These are phyloP conservation scores for Tribolium freemani DNA, from an alignment of 2,888 invertebrate species.

Conservation along the genomic window DNA sequence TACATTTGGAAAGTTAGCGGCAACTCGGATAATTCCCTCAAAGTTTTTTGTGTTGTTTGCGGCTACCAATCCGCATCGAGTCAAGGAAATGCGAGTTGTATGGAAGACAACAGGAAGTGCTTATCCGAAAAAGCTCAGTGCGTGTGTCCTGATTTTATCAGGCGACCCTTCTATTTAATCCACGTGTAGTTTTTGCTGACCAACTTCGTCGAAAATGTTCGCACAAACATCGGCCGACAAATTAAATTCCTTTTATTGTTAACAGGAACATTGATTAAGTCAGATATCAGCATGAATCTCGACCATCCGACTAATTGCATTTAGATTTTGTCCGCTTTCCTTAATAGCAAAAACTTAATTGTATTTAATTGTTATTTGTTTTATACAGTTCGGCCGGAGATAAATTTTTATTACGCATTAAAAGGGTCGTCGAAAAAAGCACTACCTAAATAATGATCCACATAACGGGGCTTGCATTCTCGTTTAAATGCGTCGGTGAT, in stretches of 20 bases:
- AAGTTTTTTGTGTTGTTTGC: constrained; percentile 24
- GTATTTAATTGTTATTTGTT: neutral
- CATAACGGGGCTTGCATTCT: constrained; percentile 15
- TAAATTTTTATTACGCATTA: constrained; percentile 14
- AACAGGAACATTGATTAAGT: constrained; percentile 38
- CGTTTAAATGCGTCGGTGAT: constrained; percentile 24
- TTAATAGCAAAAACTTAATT: constrained; percentile 17
- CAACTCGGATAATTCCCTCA: constrained; percentile 3
- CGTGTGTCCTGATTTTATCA: constrained; percentile 39
- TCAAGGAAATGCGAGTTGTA: constrained; percentile 33
- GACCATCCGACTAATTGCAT: constrained; percentile 27
- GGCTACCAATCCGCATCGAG: constrained; percentile 26
- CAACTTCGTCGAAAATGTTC: constrained; percentile 30
- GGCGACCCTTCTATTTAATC: constrained; percentile 39
- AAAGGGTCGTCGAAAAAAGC: constrained; percentile 6
- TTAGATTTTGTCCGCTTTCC: constrained; percentile 21
- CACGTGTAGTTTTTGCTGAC: constrained; percentile 41
- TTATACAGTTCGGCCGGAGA: neutral
- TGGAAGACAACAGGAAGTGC: constrained; percentile 36
- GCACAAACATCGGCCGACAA: constrained; percentile 36
- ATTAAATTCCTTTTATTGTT: constrained; percentile 45
- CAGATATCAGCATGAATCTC: constrained; percentile 23
- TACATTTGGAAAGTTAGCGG: constrained; percentile 8
- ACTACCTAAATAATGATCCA: constrained; percentile 24
- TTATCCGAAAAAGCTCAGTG: constrained; percentile 35